Evolutionary conservation across 2,888 invertebrate genomes (phyloP).

Genomic region (Scrobipalpa costella): DNA sequence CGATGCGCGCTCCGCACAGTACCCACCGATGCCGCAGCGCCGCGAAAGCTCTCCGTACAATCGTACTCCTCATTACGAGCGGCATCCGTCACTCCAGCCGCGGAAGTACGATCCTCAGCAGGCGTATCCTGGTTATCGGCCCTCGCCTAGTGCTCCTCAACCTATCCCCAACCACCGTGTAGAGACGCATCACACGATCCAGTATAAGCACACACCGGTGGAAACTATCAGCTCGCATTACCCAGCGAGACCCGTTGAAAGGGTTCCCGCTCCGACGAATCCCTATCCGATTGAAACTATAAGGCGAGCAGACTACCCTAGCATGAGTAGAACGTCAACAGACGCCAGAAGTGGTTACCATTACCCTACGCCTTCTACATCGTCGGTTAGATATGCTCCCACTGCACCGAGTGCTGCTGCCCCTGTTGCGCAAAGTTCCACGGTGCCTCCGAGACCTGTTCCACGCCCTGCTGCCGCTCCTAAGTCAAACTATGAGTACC

Average conservation of each 20-base stretch:
- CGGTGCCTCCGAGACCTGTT: conserved; percentile 53
- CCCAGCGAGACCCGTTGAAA: conserved; percentile 57
- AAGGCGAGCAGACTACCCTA: conserved; percentile 58
- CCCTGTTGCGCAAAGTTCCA: conserved; percentile 58
- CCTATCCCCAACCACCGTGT: conserved; percentile 61
- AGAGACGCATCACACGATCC: conserved; percentile 60
- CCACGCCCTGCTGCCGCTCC: conserved; percentile 58
- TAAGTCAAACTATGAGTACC: conserved; percentile 64
- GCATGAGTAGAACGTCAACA: conserved; percentile 33
- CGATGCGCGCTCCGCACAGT: conserved; percentile 60
- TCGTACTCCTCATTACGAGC: conserved; percentile 61
- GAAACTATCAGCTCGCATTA: conserved; percentile 62
- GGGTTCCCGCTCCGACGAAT: conserved; percentile 56
- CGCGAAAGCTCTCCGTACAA: conserved; percentile 65
- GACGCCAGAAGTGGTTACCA: conserved; percentile 60
- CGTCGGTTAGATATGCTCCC: conserved; percentile 58
- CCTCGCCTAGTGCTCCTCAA: conserved; percentile 53
- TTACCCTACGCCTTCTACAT: conserved; percentile 66
- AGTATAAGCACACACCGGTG: conserved; percentile 61
- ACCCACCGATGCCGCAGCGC: conserved; percentile 57
- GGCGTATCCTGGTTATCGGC: conserved; percentile 71
- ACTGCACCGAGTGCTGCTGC: conserved; percentile 43
- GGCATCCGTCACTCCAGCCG: conserved; percentile 58
- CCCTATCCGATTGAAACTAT: conserved; percentile 49
- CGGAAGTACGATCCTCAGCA: conserved; percentile 74